Evolutionary conservation across 2,113 vertebrate genomes (phyloP).

Genomic region (Mesitornis unicolor): DNA sequence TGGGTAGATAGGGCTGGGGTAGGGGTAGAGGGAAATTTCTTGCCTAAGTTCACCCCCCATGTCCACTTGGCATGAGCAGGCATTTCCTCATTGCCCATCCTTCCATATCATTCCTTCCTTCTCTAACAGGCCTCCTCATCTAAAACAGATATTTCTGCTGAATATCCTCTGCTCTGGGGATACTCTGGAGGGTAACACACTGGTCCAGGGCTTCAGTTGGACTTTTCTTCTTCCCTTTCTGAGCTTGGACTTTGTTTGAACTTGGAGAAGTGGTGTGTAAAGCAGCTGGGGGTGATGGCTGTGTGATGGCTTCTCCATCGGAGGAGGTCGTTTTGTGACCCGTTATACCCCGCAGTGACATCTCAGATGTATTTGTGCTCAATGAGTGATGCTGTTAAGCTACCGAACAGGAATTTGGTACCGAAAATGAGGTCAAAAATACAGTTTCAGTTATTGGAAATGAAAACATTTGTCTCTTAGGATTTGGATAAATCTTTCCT

Average conservation of each 20-base stretch:
- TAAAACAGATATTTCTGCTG: no score
- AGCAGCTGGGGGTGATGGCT: background rate
- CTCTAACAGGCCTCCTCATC: no score
- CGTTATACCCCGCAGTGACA: background rate
- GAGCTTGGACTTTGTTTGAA: background rate
- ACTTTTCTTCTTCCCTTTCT: background rate
- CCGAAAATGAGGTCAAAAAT: background rate
- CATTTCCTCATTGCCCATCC: background rate
- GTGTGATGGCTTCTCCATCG: background rate
- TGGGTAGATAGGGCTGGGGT: no score
- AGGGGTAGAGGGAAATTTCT: background rate
- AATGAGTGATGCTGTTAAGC: no score
- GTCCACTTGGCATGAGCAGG: accelerated
- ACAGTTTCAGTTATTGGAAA: background rate
- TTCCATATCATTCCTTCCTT: background rate
- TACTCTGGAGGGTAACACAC: no score
- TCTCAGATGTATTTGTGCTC: background rate
- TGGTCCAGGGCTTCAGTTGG: background rate
- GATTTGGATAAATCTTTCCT: background rate
- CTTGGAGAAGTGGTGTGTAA: background rate
- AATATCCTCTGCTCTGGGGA: no score
- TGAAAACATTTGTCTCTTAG: background rate
- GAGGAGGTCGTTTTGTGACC: background rate
- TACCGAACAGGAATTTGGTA: background rate
- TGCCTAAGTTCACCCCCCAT: background rate